Evolutionary conservation across 2,797 vertebrate genomes (phyloP).

Genomic region (Crypturellus tataupa): DNA sequence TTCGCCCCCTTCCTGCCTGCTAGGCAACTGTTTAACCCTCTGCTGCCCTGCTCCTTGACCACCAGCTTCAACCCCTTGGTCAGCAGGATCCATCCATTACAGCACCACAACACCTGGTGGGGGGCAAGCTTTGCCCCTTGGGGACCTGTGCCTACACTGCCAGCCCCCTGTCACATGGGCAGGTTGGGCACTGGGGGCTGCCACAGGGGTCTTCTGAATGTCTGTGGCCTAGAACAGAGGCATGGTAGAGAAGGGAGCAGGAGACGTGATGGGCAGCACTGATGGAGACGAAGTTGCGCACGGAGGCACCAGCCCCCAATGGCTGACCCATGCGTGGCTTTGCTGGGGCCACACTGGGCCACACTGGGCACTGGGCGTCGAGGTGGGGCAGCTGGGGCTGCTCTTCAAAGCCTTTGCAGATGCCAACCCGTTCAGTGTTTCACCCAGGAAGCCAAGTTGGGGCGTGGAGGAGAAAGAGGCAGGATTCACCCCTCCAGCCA

Average conservation of each 20-base stretch:
- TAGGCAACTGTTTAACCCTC: conserved; percentile 58
- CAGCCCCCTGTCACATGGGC: background rate
- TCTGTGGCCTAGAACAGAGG: accelerated
- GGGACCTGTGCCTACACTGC: accelerated
- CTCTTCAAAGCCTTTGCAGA: background rate
- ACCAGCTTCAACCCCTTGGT: background rate
- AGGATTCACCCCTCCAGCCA: background rate
- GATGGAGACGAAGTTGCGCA: too few relatives aligned
- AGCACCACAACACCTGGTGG: background rate
- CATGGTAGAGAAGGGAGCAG: background rate
- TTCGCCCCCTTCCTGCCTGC: background rate
- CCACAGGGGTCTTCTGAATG: background rate
- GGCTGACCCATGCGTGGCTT: too few relatives aligned
- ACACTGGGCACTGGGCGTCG: background rate
- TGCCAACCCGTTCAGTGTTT: background rate
- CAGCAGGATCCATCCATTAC: background rate
- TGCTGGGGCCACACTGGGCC: background rate
- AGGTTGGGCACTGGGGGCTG: accelerated
- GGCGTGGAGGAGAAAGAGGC: background rate
- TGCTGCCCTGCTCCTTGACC: background rate
- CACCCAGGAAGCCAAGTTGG: conserved; percentile 16
- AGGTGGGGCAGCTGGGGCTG: background rate
- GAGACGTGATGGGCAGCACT: too few relatives aligned
- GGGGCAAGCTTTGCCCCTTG: background rate
- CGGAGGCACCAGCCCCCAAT: background rate